Percentiles rank a stretch among this genome's conserved stretches.
phyloP scores from a whole-genome alignment of 2,797 vertebrate species.

The Pangasius djambal region DNA sequence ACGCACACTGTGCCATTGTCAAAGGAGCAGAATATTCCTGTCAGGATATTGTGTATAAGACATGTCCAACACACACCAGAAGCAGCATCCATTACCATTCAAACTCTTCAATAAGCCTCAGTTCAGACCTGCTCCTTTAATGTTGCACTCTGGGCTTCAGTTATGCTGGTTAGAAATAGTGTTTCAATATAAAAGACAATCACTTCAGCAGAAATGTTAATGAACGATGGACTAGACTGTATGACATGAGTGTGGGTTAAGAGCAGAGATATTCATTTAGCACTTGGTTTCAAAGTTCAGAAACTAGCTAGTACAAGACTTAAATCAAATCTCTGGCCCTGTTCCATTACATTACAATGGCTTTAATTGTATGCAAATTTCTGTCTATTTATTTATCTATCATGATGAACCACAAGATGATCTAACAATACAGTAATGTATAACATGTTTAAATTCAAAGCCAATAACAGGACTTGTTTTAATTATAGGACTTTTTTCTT shows the following conservation, averaged over 20 bases:
- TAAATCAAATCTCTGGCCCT: background rate
- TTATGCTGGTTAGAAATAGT: conserved; percentile 2
- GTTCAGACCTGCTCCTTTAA: background rate
- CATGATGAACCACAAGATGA: background rate
- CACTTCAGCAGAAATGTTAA: background rate
- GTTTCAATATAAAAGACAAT: background rate
- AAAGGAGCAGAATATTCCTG: background rate
- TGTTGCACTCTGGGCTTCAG: background rate
- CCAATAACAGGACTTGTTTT: background rate
- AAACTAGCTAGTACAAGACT: background rate
- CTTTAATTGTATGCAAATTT: background rate
- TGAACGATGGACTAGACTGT: background rate
- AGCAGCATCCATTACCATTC: background rate
- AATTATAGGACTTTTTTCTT: background rate
- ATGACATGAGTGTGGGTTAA: background rate
- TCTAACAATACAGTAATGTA: background rate
- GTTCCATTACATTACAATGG: background rate
- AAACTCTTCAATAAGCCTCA: background rate
- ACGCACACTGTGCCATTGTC: background rate
- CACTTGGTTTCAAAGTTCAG: background rate
- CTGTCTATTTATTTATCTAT: no score
- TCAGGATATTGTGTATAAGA: background rate
- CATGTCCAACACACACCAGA: background rate
- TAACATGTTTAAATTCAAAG: background rate
- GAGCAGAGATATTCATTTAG: no score